Evolutionary conservation across 2,888 invertebrate species (phyloP).

Genomic region (Aplocera efformata): DNA sequence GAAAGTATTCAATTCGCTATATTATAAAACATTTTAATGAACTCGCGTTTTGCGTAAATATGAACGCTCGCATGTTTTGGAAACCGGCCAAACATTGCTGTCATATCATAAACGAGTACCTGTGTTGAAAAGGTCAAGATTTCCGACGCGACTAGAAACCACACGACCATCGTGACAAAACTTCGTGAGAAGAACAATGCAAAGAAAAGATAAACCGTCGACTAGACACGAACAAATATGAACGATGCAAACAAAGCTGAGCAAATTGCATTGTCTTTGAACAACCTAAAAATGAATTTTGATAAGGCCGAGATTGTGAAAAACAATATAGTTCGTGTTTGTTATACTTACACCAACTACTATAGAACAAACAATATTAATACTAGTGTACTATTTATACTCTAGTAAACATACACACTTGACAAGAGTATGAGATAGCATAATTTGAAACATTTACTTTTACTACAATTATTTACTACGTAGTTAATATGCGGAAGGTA

Average conservation of each 20-base stretch:
- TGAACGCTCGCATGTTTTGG: conserved; percentile 11
- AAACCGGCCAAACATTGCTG: conserved; percentile 13
- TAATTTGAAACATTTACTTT: conserved; percentile 4
- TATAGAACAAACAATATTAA: conserved; percentile 2
- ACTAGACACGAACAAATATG: conserved; percentile 4
- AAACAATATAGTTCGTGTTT: conserved; percentile 1
- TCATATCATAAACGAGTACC: conserved; percentile 5
- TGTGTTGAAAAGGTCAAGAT: conserved; percentile 19
- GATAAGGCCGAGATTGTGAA: background rate
- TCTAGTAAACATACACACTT: conserved; percentile 1
- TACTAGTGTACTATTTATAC: background rate
- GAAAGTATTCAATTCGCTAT: too few species aligned
- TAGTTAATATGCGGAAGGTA: too few species aligned
- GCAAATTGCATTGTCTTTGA: conserved; percentile 11
- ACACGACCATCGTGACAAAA: conserved; percentile 9
- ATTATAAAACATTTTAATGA: too few species aligned
- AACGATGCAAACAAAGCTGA: conserved; percentile 12
- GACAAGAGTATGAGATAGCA: conserved; percentile 15
- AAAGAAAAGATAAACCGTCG: conserved; percentile 11
- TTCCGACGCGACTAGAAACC: conserved; percentile 10
- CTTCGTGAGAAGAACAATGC: conserved; percentile 7
- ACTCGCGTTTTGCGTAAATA: background rate
- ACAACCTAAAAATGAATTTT: conserved; percentile 22
- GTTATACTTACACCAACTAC: conserved; percentile 2
- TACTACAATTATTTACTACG: too few species aligned